A percentile compares a stretch with the other conserved stretches of the same genome.
Evolutionary conservation across 92 coral and sea anemone species (phyloP).

Genomic region (Epizoanthus fatuus): DNA sequence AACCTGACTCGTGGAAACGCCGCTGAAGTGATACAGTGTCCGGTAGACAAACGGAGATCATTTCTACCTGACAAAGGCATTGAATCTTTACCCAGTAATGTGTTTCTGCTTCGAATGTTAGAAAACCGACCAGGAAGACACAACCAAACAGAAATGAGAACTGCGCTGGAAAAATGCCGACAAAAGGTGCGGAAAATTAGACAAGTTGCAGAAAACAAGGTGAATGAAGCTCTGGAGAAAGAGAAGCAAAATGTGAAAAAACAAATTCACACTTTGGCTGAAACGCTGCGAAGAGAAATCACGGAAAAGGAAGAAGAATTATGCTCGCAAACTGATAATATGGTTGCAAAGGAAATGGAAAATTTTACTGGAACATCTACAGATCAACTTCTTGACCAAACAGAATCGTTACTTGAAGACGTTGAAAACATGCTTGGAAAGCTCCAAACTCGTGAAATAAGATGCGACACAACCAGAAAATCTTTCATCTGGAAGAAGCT

Average conservation of each 20-base stretch:
- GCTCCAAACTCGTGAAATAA: slow-evolving; percentile 5
- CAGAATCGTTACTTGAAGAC: slow-evolving; percentile 15
- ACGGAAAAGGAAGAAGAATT: slow-evolving; percentile 13
- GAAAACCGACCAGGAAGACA: not conserved
- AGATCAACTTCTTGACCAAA: slow-evolving; percentile 26
- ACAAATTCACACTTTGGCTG: slow-evolving; percentile 27
- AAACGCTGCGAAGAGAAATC: not conserved
- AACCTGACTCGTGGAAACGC: not conserved
- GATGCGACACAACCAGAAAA: not conserved
- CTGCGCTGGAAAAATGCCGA: slow-evolving; percentile 19
- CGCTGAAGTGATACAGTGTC: slow-evolving; percentile 3
- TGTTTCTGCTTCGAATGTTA: slow-evolving; percentile 16
- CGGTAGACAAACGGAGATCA: slow-evolving; percentile 15
- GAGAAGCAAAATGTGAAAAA: slow-evolving; percentile 19
- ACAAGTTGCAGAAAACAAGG: slow-evolving; percentile 29
- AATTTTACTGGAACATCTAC: not conserved
- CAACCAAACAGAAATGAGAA: not conserved
- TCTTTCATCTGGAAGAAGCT: slow-evolving; percentile 17
- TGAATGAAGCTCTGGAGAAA: slow-evolving; percentile 18
- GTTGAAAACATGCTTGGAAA: slow-evolving; percentile 17
- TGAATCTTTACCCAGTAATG: not conserved
- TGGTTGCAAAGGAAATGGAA: slow-evolving; percentile 32
- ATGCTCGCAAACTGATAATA: not conserved
- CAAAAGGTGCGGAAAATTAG: slow-evolving; percentile 13
- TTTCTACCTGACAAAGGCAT: slow-evolving; percentile 12